Evolutionary conservation across 2,797 vertebrate genomes (phyloP), one percentile per base, ranked within the genome.

Genomic region (Cossypha niveicapilla): DNA sequence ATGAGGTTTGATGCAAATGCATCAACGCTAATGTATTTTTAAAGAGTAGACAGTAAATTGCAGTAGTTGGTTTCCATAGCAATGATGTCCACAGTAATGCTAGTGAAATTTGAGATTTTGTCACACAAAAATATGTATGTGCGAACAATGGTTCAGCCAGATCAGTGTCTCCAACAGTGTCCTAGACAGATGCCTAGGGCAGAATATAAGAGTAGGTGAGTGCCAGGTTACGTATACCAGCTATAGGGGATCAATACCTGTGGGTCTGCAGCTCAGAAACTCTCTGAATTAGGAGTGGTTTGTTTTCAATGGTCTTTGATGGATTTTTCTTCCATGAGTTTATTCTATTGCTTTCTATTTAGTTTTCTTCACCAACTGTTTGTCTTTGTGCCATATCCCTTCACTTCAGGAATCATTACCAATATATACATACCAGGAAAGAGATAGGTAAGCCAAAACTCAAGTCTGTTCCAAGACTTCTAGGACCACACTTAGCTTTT

Each of bases 61-160:
- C 91, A 66, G 57, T 25, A 51, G 47, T 18, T 79, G 47, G 91
- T 92, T 96, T 93, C 88, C 91, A 92, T 85, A 70, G 91, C 77
- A 85, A 93, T 63, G 39, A 18, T 61, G 39, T 74, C 23, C 16
- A 58, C 45, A 87, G 71, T 51, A 67, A 34, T 77, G 50, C 25
- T 61, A 71, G 19, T 87, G 74, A 83, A 89, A 92, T 57, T 27
- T 73, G 63, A 61, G 57, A 37, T 79, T 87, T 50, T 92, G 42
- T 85, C 78, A 67, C 19, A 41, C 37, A 28, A 48, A 48, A 88
- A 58, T 71, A 47, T 37, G 2, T 0, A 27, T 37, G 18, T 62
- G 42, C 53, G 13, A 86, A 18, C 24, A 71, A 16, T 2, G 4
- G 37, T 72, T 58, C 80, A 61, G 22, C 27, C 67, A 48, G 50